Evolutionary conservation across 2,888 invertebrate species (phyloP).

Genomic region (Carpatolechia fugitivella): DNA sequence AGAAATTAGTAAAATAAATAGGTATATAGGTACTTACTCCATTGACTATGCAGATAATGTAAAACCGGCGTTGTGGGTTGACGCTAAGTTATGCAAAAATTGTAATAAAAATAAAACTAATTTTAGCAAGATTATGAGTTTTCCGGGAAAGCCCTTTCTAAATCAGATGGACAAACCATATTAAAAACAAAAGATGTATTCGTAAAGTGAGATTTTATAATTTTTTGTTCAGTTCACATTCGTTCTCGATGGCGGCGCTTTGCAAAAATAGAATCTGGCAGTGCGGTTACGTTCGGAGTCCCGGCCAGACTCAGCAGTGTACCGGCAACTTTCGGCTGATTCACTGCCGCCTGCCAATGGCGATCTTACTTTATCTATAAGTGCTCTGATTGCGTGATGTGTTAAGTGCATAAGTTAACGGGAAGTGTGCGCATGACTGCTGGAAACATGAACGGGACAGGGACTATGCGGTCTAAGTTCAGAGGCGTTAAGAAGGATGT

Average conservation of each 20-base stretch:
- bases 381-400: neutral
- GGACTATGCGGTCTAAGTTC: conserved; percentile 81
- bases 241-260: conserved; percentile 69
- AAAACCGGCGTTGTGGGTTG: too few species aligned
- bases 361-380: neutral
- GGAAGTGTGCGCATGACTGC: conserved; percentile 19
- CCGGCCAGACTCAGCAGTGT: conserved; percentile 62
- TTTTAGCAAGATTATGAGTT: neutral
- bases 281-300: conserved; percentile 65
- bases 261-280: conserved; percentile 78
- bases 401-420: conserved; percentile 29
- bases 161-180: neutral
- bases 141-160: neutral
- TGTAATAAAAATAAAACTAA: too few species aligned
- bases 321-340: conserved; percentile 59
- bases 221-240: conserved; percentile 61
- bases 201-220: neutral
- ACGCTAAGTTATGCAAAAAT: too few species aligned
- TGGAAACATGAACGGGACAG: conserved; percentile 72
- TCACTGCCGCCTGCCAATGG: conserved; percentile 36
- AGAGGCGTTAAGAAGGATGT: conserved; percentile 89
- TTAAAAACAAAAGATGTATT: neutral
- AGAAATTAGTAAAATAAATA: too few species aligned
- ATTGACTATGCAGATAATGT: too few species aligned
- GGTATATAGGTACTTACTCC: too few species aligned